These are phyloP conservation scores for Philonicus albiceps DNA, from an alignment of 2,888 invertebrate species.

Conservation along the genomic window DNA sequence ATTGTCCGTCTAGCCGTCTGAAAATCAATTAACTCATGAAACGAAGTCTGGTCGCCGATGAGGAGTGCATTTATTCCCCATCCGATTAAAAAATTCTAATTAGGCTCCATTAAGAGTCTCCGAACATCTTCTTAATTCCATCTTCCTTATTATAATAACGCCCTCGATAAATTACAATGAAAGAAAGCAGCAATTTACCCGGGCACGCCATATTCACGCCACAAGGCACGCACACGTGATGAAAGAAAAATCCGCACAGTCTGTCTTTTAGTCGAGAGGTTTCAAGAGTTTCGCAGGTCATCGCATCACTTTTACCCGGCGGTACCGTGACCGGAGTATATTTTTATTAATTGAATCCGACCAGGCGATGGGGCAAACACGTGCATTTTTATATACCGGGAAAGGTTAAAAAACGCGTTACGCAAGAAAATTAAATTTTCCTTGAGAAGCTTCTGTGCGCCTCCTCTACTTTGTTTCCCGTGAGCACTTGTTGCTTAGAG, in stretches of 20 bases:
- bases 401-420: constrained; percentile 7
- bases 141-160: not conserved
- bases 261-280: not conserved
- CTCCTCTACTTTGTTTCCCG: not conserved
- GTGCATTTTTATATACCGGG: not conserved
- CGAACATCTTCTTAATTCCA: not conserved
- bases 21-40: not conserved
- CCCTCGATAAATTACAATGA: not conserved
- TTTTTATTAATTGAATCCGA: constrained; percentile 9
- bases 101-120: not conserved
- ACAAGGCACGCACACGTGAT: not conserved
- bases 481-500: not conserved
- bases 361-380: not conserved
- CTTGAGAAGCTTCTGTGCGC: not conserved
- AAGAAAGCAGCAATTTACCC: not conserved
- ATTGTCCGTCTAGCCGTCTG: not conserved
- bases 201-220: not conserved
- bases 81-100: not conserved
- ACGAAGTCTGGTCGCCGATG: not conserved
- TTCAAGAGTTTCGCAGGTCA: not conserved
- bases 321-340: not conserved
- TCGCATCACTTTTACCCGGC: not conserved
- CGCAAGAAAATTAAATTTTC: not conserved
- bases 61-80: not conserved
- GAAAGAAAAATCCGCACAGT: not conserved